Conservation (phyloP, 2,888 invertebrate genomes). For the Aleiodes testaceus region DNA sequence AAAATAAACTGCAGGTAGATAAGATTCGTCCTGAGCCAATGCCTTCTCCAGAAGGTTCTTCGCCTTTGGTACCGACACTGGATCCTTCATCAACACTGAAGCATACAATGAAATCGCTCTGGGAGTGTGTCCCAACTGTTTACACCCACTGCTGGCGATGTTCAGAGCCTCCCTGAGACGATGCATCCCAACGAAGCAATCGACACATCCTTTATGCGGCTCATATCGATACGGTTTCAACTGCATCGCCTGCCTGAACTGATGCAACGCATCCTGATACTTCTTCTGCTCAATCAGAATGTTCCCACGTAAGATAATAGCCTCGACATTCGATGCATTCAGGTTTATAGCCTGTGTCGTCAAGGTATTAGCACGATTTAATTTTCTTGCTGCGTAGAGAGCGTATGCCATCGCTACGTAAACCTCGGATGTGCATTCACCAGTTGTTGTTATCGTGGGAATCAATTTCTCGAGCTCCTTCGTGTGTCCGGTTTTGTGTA, state of each 20-base stretch:
- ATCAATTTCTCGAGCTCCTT: slow-evolving; percentile 80
- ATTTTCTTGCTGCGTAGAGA: slow-evolving; percentile 78
- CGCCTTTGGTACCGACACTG: slow-evolving; percentile 77
- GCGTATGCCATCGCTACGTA: slow-evolving; percentile 86
- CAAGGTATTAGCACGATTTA: slow-evolving; percentile 82
- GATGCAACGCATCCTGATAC: slow-evolving; percentile 78
- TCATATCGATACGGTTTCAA: slow-evolving; percentile 81
- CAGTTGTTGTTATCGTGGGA: slow-evolving; percentile 72
- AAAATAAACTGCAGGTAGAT: slow-evolving; percentile 82
- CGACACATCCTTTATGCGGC: slow-evolving; percentile 84
- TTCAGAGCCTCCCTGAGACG: slow-evolving; percentile 83
- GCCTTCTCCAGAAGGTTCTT: slow-evolving; percentile 83
- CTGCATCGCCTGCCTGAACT: slow-evolving; percentile 80
- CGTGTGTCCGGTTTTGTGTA: slow-evolving; percentile 76
- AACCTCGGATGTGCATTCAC: slow-evolving; percentile 79
- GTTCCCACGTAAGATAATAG: slow-evolving; percentile 82
- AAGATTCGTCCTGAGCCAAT: slow-evolving; percentile 81
- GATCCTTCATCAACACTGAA: slow-evolving; percentile 82
- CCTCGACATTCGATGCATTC: slow-evolving; percentile 82
- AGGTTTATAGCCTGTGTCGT: slow-evolving; percentile 82
- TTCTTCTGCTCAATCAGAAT: slow-evolving; percentile 80
- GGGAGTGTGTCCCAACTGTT: slow-evolving; percentile 82
- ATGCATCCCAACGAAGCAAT: slow-evolving; percentile 81
- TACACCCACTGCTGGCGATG: slow-evolving; percentile 82
- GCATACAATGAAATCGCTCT: slow-evolving; percentile 85